Conservation (phyloP, 2,797 vertebrate genomes). For the Myotis vivesi region DNA sequence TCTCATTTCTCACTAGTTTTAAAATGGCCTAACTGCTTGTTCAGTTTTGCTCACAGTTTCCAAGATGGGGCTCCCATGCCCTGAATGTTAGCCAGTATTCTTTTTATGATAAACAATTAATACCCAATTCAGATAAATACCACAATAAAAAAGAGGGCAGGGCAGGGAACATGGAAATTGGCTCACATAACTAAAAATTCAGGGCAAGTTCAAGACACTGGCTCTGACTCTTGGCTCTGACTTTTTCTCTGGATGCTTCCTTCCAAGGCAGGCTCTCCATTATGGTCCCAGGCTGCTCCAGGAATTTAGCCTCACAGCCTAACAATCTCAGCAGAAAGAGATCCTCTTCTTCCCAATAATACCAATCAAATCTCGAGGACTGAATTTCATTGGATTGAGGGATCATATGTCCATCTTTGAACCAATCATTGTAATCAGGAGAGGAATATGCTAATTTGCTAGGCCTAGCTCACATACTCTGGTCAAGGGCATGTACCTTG, state of each 20-base stretch:
- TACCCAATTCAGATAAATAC: not conserved
- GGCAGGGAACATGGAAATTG: not conserved
- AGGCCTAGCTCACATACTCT: not conserved
- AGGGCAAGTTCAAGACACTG: not conserved
- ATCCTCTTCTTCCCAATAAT: not conserved
- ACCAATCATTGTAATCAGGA: not conserved
- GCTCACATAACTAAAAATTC: not conserved
- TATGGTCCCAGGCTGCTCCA: not conserved
- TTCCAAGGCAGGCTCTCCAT: not conserved
- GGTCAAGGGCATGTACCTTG: too few relatives aligned
- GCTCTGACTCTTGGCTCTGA: not conserved
- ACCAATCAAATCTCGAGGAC: not conserved
- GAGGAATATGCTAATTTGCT: not conserved
- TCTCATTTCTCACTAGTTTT: slow-evolving; percentile 34
- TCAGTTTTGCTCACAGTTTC: not conserved
- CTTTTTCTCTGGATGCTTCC: not conserved
- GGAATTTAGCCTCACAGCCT: not conserved
- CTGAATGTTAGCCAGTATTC: not conserved
- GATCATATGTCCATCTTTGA: not conserved
- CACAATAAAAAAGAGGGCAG: not conserved
- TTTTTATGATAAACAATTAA: slow-evolving; percentile 10
- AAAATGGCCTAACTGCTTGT: not conserved
- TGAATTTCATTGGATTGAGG: not conserved
- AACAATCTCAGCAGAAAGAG: not conserved
- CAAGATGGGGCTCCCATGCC: not conserved